Conservation (phyloP, 2,888 invertebrate genomes). For the Rhagium mordax region DNA sequence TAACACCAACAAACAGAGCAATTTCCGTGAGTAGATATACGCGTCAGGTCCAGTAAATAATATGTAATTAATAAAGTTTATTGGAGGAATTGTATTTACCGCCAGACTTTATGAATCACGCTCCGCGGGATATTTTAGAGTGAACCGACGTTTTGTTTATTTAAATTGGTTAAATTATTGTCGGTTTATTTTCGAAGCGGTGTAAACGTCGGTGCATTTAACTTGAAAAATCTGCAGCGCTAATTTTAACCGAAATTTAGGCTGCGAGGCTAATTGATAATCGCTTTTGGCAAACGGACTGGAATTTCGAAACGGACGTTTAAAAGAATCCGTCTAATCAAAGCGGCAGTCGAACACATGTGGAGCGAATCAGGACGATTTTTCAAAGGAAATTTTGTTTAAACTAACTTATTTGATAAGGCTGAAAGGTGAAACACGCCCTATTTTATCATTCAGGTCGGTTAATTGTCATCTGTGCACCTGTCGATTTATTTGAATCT, state of each 20-base stretch:
- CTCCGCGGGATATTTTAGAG: constrained; percentile 1
- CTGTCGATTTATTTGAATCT: too few relatives aligned
- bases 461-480: too few relatives aligned
- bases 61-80: not conserved
- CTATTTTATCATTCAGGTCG: too few relatives aligned
- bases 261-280: constrained; percentile 13
- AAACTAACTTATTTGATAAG: too few relatives aligned
- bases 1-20: not conserved
- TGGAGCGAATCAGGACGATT: too few relatives aligned
- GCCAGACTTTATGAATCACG: constrained; percentile 9
- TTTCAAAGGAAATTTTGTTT: too few relatives aligned
- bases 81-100: not conserved
- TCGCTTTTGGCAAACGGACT: not conserved
- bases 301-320: not conserved
- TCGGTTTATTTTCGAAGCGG: constrained; percentile 13
- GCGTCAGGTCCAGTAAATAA: not conserved
- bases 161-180: constrained; percentile 14
- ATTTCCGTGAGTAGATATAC: not conserved
- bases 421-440: too few relatives aligned
- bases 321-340: too few relatives aligned
- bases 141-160: constrained; percentile 15
- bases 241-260: constrained; percentile 15
- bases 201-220: constrained; percentile 12
- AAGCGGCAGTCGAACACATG: too few relatives aligned
- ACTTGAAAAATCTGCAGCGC: constrained; percentile 14